Evolutionary conservation across 23 tunicate genomes (phyloP).

Genomic region (Halocynthia roretzi): DNA sequence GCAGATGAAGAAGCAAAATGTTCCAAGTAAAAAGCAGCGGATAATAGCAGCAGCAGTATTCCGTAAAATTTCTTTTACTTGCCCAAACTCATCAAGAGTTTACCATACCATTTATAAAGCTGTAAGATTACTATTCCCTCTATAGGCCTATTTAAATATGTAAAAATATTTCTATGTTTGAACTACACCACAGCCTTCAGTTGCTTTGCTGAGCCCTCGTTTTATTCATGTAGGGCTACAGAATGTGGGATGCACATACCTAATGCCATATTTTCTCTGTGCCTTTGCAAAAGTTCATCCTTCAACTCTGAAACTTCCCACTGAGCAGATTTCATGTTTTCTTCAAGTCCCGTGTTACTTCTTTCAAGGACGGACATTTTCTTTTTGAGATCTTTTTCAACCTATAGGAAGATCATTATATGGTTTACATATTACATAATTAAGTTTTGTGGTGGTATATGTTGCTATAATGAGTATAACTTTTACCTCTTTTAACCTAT

Average conservation of each 20-base stretch:
- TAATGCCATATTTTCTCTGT: constrained; percentile 17
- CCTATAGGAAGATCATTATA: background rate
- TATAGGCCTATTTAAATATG: background rate
- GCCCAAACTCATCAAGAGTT: too few relatives aligned
- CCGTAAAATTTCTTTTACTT: too few relatives aligned
- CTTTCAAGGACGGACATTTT: constrained; percentile 4
- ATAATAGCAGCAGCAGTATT: too few relatives aligned
- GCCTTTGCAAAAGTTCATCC: constrained; percentile 64
- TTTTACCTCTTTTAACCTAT: constrained; percentile 34
- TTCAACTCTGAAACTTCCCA: constrained; percentile 37
- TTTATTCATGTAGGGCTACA: too few relatives aligned
- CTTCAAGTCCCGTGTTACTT: constrained; percentile 12
- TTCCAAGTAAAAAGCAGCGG: too few relatives aligned
- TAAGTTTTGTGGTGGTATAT: background rate
- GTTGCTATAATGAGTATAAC: too few relatives aligned
- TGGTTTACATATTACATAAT: background rate
- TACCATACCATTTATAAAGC: too few relatives aligned
- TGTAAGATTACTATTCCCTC: background rate
- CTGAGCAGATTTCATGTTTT: constrained; percentile 5
- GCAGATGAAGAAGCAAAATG: too few relatives aligned
- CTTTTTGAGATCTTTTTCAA: constrained; percentile 24
- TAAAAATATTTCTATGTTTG: background rate
- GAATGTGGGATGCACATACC: constrained; percentile 11
- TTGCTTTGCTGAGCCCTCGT: too few relatives aligned
- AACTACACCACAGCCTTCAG: background rate